A percentile compares a stretch with the other conserved stretches of the same genome.
These are phyloP conservation scores for Vidua chalybeata DNA, from an alignment of 2,113 vertebrate genomes.

Conservation along the genomic window DNA sequence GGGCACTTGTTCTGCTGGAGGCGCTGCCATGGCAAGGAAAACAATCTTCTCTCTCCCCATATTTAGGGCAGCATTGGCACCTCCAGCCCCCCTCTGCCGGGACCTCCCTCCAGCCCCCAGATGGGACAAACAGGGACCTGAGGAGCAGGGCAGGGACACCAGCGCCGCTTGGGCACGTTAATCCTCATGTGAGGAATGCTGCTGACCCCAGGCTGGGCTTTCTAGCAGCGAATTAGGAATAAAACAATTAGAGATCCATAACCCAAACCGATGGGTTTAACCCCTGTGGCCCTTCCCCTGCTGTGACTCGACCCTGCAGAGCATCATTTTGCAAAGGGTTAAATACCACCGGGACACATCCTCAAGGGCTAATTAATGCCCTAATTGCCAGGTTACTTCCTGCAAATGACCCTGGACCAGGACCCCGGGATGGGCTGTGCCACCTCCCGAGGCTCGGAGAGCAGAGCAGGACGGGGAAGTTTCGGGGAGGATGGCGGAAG, in stretches of 20 bases:
- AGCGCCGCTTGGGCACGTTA: neutral
- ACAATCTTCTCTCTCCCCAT: neutral
- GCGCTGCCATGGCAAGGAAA: neutral
- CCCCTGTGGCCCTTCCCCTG: neutral
- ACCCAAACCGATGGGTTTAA: neutral
- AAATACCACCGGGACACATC: neutral
- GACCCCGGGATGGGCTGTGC: neutral
- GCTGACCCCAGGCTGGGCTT: neutral
- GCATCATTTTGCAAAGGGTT: neutral
- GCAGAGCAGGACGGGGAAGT: neutral
- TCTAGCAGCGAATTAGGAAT: neutral
- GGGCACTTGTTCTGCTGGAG: neutral
- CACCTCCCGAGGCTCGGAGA: accelerated
- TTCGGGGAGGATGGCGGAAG: neutral
- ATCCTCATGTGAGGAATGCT: neutral
- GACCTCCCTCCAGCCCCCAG: neutral
- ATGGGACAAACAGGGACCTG: neutral
- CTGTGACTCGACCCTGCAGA: neutral
- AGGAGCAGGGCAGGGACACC: neutral
- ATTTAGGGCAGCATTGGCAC: accelerated
- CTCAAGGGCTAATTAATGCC: neutral
- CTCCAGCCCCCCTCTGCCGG: neutral
- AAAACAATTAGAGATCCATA: neutral
- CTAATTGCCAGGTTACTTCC: neutral
- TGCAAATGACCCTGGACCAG: accelerated